A percentile compares a stretch with the other conserved stretches of the same genome.
Evolutionary conservation across 2,797 vertebrate species (phyloP).

Genomic region (Phyllotis vaccarum): DNA sequence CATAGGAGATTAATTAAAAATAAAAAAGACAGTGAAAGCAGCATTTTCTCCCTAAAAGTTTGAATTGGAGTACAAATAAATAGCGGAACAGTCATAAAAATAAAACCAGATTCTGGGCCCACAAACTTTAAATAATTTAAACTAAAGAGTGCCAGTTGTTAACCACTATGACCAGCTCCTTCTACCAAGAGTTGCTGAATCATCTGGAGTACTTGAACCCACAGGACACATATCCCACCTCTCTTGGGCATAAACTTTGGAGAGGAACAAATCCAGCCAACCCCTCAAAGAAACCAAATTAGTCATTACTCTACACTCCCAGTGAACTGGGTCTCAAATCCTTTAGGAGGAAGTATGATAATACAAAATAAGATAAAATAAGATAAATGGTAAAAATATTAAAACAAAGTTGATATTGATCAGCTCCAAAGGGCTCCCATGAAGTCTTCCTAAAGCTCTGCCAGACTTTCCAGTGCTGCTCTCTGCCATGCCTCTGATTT

Average conservation of each 20-base stretch:
- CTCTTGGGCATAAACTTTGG: neutral
- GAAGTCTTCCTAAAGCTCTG: neutral
- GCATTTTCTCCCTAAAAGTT: neutral
- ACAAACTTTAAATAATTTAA: neutral
- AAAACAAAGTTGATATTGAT: neutral
- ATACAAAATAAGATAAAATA: neutral
- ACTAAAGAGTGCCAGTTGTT: neutral
- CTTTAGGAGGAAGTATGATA: neutral
- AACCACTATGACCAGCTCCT: neutral
- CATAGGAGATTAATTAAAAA: neutral
- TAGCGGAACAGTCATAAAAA: neutral
- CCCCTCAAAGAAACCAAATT: neutral
- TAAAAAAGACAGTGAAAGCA: slow-evolving; percentile 34
- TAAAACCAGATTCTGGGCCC: neutral
- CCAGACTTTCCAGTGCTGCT: neutral
- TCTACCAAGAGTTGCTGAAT: neutral
- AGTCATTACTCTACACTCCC: neutral
- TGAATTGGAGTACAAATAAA: neutral
- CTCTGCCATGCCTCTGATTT: neutral
- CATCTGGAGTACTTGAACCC: neutral
- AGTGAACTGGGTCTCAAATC: neutral
- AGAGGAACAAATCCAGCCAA: neutral
- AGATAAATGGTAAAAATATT: neutral
- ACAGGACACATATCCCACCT: neutral
- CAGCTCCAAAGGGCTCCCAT: neutral